phyloP scores from a whole-genome alignment of 2,888 invertebrate species.

The Halocaridina rubra region DNA sequence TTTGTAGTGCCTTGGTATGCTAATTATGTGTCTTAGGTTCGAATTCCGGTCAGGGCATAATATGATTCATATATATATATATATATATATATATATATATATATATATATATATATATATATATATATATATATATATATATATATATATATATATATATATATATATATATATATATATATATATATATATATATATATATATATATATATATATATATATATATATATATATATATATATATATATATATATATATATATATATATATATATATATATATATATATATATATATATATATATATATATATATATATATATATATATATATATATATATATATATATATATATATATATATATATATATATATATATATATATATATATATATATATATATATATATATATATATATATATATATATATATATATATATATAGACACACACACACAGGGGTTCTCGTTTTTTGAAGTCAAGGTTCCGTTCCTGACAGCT shows the following conservation, averaged over 20 bases:
- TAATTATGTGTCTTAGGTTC: neutral
- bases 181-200: slow-evolving; percentile 14
- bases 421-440: neutral
- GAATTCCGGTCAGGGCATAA: no score
- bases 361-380: neutral
- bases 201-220: slow-evolving; percentile 16
- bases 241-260: neutral
- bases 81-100: slow-evolving; percentile 6
- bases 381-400: neutral
- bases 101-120: slow-evolving; percentile 33
- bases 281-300: neutral
- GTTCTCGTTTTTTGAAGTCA: no score
- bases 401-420: neutral
- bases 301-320: neutral
- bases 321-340: neutral
- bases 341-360: neutral
- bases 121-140: slow-evolving; percentile 44
- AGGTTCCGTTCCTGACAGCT: no score
- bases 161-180: slow-evolving; percentile 17
- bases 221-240: neutral
- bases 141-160: slow-evolving; percentile 16
- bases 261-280: neutral
- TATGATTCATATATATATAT: slow-evolving; percentile 1
- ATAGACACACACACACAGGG: neutral
- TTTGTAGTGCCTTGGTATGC: no score